phyloP scores from a whole-genome alignment of 2,113 vertebrate genomes.

The Anas platyrhynchos region DNA sequence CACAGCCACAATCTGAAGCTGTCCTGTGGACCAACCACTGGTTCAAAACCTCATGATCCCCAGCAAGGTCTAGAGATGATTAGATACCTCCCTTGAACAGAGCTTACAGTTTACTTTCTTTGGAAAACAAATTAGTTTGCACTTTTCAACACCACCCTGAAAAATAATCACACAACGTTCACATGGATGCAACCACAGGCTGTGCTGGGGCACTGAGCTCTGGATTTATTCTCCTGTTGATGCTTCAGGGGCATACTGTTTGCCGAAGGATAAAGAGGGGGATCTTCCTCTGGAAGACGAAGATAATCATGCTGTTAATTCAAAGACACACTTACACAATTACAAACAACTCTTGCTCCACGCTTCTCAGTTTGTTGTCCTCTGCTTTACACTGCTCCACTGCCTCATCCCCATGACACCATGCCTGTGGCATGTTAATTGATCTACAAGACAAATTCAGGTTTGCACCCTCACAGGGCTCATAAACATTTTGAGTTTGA shows the following conservation, averaged over 20 bases:
- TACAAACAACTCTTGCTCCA: background rate
- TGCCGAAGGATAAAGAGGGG: background rate
- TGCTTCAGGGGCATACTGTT: background rate
- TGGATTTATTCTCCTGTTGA: background rate
- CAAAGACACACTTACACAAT: background rate
- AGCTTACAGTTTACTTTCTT: background rate
- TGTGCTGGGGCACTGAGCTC: background rate
- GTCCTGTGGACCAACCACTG: background rate
- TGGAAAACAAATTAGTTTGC: background rate
- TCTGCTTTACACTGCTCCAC: background rate
- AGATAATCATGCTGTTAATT: background rate
- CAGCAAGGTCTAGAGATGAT: background rate
- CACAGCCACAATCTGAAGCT: rapidly evolving
- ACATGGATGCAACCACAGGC: background rate
- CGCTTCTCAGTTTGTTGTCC: background rate
- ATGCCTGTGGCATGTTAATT: background rate
- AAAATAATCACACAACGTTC: background rate
- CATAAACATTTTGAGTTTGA: rapidly evolving
- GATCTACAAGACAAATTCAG: background rate
- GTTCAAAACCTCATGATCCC: background rate
- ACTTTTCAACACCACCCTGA: background rate
- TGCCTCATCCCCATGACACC: background rate
- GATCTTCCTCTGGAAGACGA: background rate
- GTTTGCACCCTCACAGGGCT: background rate
- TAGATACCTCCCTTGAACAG: background rate